Evolutionary conservation across 1,140 invertebrate species (phyloP).

Genomic region (Eueides isabella): DNA sequence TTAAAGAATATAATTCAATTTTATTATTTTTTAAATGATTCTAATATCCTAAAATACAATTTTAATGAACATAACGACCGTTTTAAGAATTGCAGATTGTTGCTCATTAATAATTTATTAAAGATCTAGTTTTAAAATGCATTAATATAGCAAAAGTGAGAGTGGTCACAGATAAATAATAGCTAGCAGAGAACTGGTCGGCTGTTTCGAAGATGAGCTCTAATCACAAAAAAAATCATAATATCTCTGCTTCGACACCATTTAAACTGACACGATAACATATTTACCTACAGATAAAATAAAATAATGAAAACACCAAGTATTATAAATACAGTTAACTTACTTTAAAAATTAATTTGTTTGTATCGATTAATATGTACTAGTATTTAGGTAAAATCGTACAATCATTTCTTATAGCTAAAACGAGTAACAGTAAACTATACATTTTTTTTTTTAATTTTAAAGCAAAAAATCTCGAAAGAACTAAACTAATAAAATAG

Average conservation of each 20-base stretch:
- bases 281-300: neutral
- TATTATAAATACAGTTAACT: slow-evolving; percentile 3
- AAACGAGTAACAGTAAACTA: neutral
- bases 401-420: neutral
- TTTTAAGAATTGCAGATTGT: neutral
- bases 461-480: neutral
- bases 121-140: neutral
- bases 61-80: neutral
- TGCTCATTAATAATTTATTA: neutral
- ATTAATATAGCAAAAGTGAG: neutral
- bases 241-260: neutral
- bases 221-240: neutral
- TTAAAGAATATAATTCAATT: too few species aligned
- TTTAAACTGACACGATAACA: neutral
- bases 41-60: neutral
- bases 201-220: neutral
- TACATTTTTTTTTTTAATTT: neutral
- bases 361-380: neutral
- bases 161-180: neutral
- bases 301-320: neutral
- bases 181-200: neutral
- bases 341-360: neutral
- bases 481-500: neutral
- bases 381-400: neutral
- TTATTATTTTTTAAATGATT: neutral